Evolutionary conservation across 2,113 vertebrate species (phyloP), one percentile per base, ranked within the genome.

Genomic region (Clarias macrocephalus): DNA sequence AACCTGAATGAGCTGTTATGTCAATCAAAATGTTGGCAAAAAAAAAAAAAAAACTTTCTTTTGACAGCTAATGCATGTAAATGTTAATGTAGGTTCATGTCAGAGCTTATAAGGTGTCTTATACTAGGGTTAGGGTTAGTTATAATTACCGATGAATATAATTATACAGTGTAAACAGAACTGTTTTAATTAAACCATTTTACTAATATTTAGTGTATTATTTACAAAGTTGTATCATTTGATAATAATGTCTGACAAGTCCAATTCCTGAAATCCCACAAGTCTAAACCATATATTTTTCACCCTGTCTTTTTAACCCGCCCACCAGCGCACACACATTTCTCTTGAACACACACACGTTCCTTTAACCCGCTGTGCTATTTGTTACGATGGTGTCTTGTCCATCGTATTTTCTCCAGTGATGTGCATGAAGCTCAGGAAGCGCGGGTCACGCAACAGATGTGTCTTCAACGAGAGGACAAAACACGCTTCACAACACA

Each of bases 361-460:
- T 79, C 75, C 9, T 57, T 79, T 79, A 79, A 79, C 52, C 52
- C 75, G 13, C 3, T 62, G 33, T 62, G 3, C 57, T 62, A 59
- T 52, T 62, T 81, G 79, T 5, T 37, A 83, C 63, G 8, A 18
- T 37, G 30, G 19, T 80, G 72, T 86, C 56, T 30, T 42, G 89
- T 83, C 82, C 59, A 57, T 75, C 86, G 21, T 60, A 16, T 66
- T 87, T 89, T 86, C 79, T 87, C 82, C 66, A 86, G 52, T 87
- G 68, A 82, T 18, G 84, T 86, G 86, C 76, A 28, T 88, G 66
- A 89, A 85, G 82, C 79, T 65, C 89, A 92, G 91, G 90, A 91
- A 90, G 87, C 88, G 30, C 56, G 59, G 91, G 90, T 92, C 91
- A 87, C 79, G 52, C 86, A 87, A 76, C 91, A 92, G 91, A 92